Base-by-base conservation (phyloP, 2,888 invertebrate species). In the Tyria jacobaeae region DNA sequence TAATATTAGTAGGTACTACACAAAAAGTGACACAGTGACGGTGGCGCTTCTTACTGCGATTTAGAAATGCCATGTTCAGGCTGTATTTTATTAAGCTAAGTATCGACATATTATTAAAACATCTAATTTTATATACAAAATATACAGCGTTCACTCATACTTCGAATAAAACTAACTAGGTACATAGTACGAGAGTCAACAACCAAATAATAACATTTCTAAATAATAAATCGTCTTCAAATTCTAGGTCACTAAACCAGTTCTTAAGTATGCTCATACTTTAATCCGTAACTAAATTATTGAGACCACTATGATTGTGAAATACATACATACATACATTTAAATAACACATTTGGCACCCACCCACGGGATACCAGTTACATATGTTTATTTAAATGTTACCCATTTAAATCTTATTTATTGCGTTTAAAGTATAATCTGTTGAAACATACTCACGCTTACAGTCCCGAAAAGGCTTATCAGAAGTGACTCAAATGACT, bases 381-480 rank as follows among this genome's bases (percentile, higher is more conserved):
- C 25, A 37, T 48, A 21, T 35, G n/a, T 49, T 44, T 58, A 51
- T 58, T 55, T 4, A 44, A 39, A 57, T 49, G 31, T 57, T 51
- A 56, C 27, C 1, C 4, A 17, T 58, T 58, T 58, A 24, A 34
- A 44, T 51, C 24, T 44, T 44, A 44, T 51, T 51, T 51, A 58
- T 51, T 50, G 24, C 12, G 15, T 37, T 41, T 51, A 7, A 21
- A n/a, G 21, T 7, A 35, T 31, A 39, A 5, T 17, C 12, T 10
- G 27, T 34, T n/a, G 51, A n/a, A n/a, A n/a, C n/a, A n/a, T n/a
- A n/a, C n/a, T n/a, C n/a, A n/a, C n/a, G n/a, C n/a, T n/a, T n/a
- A n/a, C n/a, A n/a, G n/a, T n/a, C n/a, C n/a, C n/a, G n/a, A n/a
- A n/a, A n/a, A n/a, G n/a, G n/a, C n/a, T n/a, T n/a, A n/a, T n/a